These are phyloP conservation scores for Malthinus seriepunctatus DNA, from an alignment of 2,888 invertebrate genomes.

Conservation along the genomic window DNA sequence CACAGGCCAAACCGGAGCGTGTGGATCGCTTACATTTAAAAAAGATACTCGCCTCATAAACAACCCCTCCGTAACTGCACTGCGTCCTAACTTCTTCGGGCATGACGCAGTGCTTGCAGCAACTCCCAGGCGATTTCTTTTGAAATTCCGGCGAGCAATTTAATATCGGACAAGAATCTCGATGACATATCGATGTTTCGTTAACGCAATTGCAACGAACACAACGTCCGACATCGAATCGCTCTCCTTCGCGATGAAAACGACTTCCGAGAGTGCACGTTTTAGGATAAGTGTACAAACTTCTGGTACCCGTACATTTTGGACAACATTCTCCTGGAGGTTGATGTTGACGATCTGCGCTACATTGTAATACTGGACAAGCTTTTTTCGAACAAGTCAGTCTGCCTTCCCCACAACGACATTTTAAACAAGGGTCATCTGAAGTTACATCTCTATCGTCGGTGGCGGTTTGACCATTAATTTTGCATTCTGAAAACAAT, in stretches of 20 bases:
- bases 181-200: slow-evolving; percentile 77
- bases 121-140: slow-evolving; percentile 66
- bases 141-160: slow-evolving; percentile 79
- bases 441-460: slow-evolving; percentile 76
- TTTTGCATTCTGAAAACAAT: slow-evolving; percentile 52
- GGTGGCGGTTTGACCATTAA: slow-evolving; percentile 81
- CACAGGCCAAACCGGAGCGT: no score
- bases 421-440: slow-evolving; percentile 86
- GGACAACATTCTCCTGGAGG: slow-evolving; percentile 82
- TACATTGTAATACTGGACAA: slow-evolving; percentile 88
- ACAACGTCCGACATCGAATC: slow-evolving; percentile 57
- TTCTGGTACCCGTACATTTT: slow-evolving; percentile 54
- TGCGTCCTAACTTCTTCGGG: slow-evolving; percentile 70
- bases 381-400: slow-evolving; percentile 82
- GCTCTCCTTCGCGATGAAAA: slow-evolving; percentile 39
- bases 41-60: slow-evolving; percentile 67
- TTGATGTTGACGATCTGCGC: slow-evolving; percentile 67
- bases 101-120: slow-evolving; percentile 78
- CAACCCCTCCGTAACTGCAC: slow-evolving; percentile 66
- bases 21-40: not conserved
- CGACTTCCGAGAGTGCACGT: slow-evolving; percentile 59
- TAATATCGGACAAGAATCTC: slow-evolving; percentile 86
- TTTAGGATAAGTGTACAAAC: slow-evolving; percentile 50
- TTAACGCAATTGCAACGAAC: slow-evolving; percentile 83
- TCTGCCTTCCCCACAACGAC: slow-evolving; percentile 71